Percentiles rank a stretch among this genome's conserved stretches.
Evolutionary conservation across 2,113 vertebrate species (phyloP).

Genomic region (Sphyrna mokarran): DNA sequence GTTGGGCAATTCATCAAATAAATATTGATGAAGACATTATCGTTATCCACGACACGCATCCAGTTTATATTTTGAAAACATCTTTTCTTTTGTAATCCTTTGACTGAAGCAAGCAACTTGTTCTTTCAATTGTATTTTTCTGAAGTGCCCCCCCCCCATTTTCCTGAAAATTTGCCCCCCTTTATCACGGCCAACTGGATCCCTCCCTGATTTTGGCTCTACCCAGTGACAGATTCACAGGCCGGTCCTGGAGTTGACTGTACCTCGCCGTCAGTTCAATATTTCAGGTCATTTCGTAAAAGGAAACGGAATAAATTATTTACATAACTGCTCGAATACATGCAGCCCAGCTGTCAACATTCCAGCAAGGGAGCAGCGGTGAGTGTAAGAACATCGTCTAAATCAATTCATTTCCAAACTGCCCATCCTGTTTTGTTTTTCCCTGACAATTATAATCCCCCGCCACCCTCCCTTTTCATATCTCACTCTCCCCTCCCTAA

Average conservation of each 20-base stretch:
- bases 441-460: not conserved
- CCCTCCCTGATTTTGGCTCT: too few relatives aligned
- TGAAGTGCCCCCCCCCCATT: not conserved
- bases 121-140: not conserved
- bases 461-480: not conserved
- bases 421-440: not conserved
- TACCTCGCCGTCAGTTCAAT: not conserved
- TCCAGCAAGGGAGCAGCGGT: not conserved
- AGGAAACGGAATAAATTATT: not conserved
- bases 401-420: not conserved
- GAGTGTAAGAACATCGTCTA: not conserved
- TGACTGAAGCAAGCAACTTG: not conserved
- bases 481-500: not conserved
- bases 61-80: not conserved
- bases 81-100: not conserved
- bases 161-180: not conserved
- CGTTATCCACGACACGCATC: not conserved
- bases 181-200: not conserved
- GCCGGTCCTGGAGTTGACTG: not conserved
- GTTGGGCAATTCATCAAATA: not conserved
- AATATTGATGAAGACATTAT: not conserved
- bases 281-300: not conserved
- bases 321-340: not conserved
- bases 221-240: not conserved
- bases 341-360: not conserved